Evolutionary conservation across 2,888 invertebrate genomes (phyloP).

Genomic region (Bombyx huttoni): DNA sequence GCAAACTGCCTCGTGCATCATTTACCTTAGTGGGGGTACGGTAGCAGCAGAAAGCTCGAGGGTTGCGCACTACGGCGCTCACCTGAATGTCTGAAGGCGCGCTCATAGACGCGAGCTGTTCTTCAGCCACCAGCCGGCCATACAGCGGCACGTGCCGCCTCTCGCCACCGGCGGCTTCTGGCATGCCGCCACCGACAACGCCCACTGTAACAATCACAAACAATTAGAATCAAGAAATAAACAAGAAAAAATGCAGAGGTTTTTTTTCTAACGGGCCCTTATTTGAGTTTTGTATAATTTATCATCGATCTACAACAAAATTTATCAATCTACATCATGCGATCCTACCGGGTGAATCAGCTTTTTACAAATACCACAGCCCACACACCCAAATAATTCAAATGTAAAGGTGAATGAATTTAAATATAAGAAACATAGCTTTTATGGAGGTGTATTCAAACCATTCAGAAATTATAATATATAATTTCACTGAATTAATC

Average conservation of each 20-base stretch:
- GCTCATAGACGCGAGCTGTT: conserved; percentile 79
- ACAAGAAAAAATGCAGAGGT: no score
- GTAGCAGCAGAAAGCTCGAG: conserved; percentile 70
- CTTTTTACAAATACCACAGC: conserved; percentile 39
- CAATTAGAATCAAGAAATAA: no score
- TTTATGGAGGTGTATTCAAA: conserved; percentile 12
- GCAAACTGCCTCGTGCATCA: conserved; percentile 68
- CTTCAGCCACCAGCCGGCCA: conserved; percentile 91
- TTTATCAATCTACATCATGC: neutral
- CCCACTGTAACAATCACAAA: conserved; percentile 52
- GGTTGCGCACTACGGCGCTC: conserved; percentile 66
- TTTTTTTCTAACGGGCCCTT: no score
- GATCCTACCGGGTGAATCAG: conserved; percentile 38
- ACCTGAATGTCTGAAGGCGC: conserved; percentile 78
- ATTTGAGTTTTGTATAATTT: neutral
- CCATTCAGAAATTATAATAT: conserved; percentile 6
- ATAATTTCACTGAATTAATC: no score
- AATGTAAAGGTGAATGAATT: conserved; percentile 27
- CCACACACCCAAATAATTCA: conserved; percentile 24
- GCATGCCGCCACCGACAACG: conserved; percentile 60
- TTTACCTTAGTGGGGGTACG: conserved; percentile 63
- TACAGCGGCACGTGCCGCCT: conserved; percentile 87
- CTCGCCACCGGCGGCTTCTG: conserved; percentile 58
- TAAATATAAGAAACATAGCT: conserved; percentile 18
- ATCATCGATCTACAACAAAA: neutral